Conservation (phyloP, 2,113 vertebrate species). For the Panurus biarmicus region DNA sequence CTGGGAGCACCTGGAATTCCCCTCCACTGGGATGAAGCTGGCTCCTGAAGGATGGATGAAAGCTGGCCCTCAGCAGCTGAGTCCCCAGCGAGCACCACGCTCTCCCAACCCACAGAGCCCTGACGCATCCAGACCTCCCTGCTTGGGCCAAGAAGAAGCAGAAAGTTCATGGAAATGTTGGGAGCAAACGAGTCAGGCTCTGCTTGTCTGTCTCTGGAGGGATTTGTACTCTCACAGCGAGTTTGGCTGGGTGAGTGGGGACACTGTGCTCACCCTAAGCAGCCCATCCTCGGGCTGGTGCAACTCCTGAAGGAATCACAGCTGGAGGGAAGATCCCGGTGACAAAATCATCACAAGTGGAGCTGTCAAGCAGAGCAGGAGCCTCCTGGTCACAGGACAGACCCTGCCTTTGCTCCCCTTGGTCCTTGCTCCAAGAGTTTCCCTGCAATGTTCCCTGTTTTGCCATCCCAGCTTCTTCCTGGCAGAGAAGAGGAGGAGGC, state of each 20-base stretch:
- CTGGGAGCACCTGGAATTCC: neutral
- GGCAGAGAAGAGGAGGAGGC: neutral
- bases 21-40: neutral
- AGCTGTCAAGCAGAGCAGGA: neutral
- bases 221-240: neutral
- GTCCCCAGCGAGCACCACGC: neutral
- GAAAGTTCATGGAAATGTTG: neutral
- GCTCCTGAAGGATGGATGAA: neutral
- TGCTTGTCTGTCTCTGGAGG: neutral
- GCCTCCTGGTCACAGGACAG: rapidly evolving
- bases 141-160: neutral
- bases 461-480: neutral
- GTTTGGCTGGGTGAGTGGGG: neutral
- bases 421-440: neutral
- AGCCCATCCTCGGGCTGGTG: neutral
- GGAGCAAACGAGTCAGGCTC: neutral
- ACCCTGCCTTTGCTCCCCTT: neutral
- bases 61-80: neutral
- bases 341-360: neutral
- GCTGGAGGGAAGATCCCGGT: neutral
- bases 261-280: rapidly evolving
- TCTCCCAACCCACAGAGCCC: neutral
- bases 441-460: neutral
- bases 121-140: neutral
- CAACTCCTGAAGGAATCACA: neutral